These are phyloP conservation scores for Diaphora mendica DNA, from an alignment of 2,888 invertebrate genomes.

Conservation along the genomic window DNA sequence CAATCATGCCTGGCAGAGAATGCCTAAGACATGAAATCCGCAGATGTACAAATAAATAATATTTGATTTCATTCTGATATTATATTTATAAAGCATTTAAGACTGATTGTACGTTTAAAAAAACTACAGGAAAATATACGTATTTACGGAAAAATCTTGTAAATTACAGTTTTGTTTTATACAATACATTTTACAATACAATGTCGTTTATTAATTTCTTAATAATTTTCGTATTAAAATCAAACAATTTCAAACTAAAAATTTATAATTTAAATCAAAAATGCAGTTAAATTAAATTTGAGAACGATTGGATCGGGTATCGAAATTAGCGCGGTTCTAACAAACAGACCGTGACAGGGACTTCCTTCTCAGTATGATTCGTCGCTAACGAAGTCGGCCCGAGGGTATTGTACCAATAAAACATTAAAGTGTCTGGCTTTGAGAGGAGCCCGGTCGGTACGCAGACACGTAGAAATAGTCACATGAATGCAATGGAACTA, in stretches of 20 bases:
- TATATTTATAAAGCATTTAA: no score
- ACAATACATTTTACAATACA: no score
- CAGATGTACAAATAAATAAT: no score
- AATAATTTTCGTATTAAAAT: no score
- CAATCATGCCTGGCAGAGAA: no score
- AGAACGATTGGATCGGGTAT: constrained; percentile 11
- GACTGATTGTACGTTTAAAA: no score
- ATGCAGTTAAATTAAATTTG: not conserved
- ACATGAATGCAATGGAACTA: constrained; percentile 39
- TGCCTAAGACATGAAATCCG: no score
- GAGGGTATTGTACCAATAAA: constrained; percentile 57
- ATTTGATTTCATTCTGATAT: no score
- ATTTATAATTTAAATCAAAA: not conserved
- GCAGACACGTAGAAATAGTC: constrained; percentile 38
- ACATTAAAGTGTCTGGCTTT: constrained; percentile 49
- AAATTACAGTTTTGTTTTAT: no score
- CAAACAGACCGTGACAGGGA: constrained; percentile 28
- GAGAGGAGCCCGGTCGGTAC: constrained; percentile 19
- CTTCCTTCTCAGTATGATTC: constrained; percentile 35
- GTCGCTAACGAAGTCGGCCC: constrained; percentile 22
- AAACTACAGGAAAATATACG: not conserved
- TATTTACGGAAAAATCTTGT: not conserved
- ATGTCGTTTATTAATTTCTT: no score
- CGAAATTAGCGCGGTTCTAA: constrained; percentile 27
- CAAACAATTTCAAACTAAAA: not conserved